These are phyloP conservation scores for Seira ritae DNA, from an alignment of 2,888 invertebrate species.

Conservation along the genomic window DNA sequence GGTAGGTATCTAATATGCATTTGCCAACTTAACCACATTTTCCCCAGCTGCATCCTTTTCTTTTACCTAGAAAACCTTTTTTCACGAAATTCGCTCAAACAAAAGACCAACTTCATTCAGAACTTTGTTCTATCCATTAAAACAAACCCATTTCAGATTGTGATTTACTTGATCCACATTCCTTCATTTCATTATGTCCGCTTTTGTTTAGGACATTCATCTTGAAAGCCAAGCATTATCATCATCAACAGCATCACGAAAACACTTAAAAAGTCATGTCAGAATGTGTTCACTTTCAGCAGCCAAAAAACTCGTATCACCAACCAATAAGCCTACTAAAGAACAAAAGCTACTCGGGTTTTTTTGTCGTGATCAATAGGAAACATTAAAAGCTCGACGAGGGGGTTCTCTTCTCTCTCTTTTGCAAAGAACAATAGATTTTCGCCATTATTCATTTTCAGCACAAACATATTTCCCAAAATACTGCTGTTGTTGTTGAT, in stretches of 20 bases:
- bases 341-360: neutral
- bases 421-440: neutral
- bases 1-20: neutral
- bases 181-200: conserved; percentile 7
- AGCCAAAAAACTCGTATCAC: conserved; percentile 32
- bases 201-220: conserved; percentile 5
- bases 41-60: neutral
- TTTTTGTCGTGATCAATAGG: conserved; percentile 56
- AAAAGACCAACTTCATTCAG: neutral
- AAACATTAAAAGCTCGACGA: conserved; percentile 31
- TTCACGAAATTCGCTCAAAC: neutral
- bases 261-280: conserved; percentile 13
- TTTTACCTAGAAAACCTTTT: neutral
- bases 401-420: conserved; percentile 13
- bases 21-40: neutral
- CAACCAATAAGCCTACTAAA: conserved; percentile 12
- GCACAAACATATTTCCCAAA: neutral
- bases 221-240: neutral
- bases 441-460: neutral
- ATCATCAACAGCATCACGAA: conserved; percentile 12
- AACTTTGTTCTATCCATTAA: neutral
- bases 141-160: neutral
- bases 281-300: conserved; percentile 57
- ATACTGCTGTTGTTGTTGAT: no score
- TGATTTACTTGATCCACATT: conserved; percentile 59